A percentile compares a stretch with the other conserved stretches of the same genome.
These are phyloP conservation scores for Fragariocoptes setiger DNA, from an alignment of 1,140 invertebrate genomes.

Conservation along the genomic window DNA sequence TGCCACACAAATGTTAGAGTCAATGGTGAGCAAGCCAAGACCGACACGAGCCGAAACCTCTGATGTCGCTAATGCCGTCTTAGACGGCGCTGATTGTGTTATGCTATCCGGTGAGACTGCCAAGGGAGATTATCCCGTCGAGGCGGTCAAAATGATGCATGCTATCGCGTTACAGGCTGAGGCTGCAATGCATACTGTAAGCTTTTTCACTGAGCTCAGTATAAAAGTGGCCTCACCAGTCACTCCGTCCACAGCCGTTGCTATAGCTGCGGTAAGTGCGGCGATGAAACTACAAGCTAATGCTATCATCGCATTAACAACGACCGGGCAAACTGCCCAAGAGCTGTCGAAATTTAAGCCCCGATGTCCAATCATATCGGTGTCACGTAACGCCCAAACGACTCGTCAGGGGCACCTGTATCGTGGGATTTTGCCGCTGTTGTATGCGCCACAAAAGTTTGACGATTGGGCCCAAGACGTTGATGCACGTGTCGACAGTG, in stretches of 20 bases:
- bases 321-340: slow-evolving; percentile 60
- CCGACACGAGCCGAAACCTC: slow-evolving; percentile 81
- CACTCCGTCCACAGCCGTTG: slow-evolving; percentile 56
- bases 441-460: slow-evolving; percentile 19
- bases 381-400: slow-evolving; percentile 53
- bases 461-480: slow-evolving; percentile 76
- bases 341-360: slow-evolving; percentile 74
- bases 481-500: slow-evolving; percentile 57
- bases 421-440: slow-evolving; percentile 53
- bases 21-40: slow-evolving; percentile 85
- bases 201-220: slow-evolving; percentile 56
- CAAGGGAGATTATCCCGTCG: slow-evolving; percentile 45
- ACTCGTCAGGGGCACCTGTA: slow-evolving; percentile 74
- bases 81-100: slow-evolving; percentile 93
- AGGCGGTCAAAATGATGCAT: slow-evolving; percentile 70
- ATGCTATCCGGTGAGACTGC: slow-evolving; percentile 97
- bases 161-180: slow-evolving; percentile 91
- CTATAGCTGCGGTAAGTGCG: slow-evolving; percentile 80
- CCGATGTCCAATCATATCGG: slow-evolving; percentile 78
- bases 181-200: slow-evolving; percentile 51
- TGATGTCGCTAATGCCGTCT: slow-evolving; percentile 84
- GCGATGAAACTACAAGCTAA: slow-evolving; percentile 58
- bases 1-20: slow-evolving; percentile 92
- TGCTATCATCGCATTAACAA: slow-evolving; percentile 81
- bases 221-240: slow-evolving; percentile 35